Evolutionary conservation across 2,113 vertebrate species (phyloP).

Genomic region (Pardalotus punctatus): DNA sequence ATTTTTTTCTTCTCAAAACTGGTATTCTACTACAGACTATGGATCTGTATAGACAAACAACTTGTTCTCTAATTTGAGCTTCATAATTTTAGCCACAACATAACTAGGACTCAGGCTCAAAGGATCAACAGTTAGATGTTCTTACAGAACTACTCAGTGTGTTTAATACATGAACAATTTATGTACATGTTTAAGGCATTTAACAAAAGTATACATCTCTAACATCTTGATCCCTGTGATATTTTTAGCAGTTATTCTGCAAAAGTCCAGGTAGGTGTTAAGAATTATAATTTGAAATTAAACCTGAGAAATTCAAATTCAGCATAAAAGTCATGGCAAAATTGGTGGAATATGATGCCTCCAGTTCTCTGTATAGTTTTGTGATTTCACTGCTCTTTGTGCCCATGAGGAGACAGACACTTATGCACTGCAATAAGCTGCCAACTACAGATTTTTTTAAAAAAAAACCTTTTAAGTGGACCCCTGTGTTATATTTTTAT

Average conservation of each 20-base stretch:
- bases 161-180: neutral
- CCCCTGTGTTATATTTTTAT: neutral
- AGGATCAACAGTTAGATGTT: neutral
- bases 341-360: neutral
- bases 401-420: neutral
- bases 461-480: neutral
- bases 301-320: neutral
- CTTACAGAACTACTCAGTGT: neutral
- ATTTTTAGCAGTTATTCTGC: neutral
- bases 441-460: neutral
- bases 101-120: neutral
- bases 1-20: neutral
- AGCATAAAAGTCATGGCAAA: neutral
- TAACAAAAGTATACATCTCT: neutral
- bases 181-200: neutral
- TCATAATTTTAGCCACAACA: neutral
- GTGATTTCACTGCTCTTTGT: neutral
- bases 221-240: neutral
- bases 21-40: neutral
- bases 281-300: neutral
- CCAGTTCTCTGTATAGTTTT: neutral
- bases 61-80: neutral
- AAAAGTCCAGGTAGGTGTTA: neutral
- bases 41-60: neutral
- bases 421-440: neutral